Evolutionary conservation across 1,140 invertebrate genomes (phyloP).

Genomic region (Achatina immaculata): DNA sequence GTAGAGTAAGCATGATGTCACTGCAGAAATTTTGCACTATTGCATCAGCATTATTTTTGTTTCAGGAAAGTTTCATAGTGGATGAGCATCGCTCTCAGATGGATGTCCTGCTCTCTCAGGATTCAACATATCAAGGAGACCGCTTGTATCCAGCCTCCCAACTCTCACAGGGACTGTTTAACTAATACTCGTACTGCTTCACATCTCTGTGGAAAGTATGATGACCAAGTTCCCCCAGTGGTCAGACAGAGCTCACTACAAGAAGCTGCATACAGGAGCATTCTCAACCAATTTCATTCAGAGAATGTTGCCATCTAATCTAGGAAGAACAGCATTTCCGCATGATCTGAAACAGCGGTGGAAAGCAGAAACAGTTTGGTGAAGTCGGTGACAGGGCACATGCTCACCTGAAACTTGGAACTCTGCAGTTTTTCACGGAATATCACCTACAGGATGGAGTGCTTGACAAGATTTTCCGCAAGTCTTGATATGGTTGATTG

Average conservation of each 20-base stretch:
- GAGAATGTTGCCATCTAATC: slow-evolving; percentile 14
- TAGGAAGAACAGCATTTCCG: neutral
- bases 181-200: slow-evolving; percentile 50
- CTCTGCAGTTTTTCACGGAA: no score
- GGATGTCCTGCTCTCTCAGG: slow-evolving; percentile 93
- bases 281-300: neutral
- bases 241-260: slow-evolving; percentile 37
- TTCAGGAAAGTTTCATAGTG: slow-evolving; percentile 86
- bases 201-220: slow-evolving; percentile 17
- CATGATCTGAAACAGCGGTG: neutral
- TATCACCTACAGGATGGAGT: no score
- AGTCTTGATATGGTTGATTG: no score
- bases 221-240: slow-evolving; percentile 22
- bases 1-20: no score
- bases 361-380: neutral
- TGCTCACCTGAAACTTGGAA: no score
- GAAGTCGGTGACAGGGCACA: no score
- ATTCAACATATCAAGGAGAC: slow-evolving; percentile 91
- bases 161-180: slow-evolving; percentile 73
- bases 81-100: slow-evolving; percentile 94
- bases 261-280: slow-evolving; percentile 27
- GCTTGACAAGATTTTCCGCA: no score
- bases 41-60: slow-evolving; percentile 22
- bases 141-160: slow-evolving; percentile 78
- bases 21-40: no score